A percentile compares a stretch with the other conserved stretches of the same genome.
Conservation (phyloP, 2,797 vertebrate genomes). For the Syngnathus rostellatus region DNA sequence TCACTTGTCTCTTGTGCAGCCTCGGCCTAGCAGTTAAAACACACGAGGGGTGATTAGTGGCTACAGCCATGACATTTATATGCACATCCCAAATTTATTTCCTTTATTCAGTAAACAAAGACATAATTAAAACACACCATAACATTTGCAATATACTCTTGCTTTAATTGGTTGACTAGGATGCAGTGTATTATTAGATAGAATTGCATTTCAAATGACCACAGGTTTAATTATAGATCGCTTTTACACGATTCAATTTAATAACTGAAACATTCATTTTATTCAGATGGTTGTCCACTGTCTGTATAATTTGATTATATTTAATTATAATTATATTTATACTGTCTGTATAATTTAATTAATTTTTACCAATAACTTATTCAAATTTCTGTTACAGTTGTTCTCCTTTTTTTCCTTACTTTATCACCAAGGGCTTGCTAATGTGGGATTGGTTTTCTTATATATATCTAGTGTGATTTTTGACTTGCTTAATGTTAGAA, state of each 20-base stretch:
- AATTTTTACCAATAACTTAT: not conserved
- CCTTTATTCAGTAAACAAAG: not conserved
- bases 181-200: conserved; percentile 13
- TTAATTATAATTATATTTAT: too few species aligned
- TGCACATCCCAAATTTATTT: not conserved
- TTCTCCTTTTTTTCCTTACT: too few species aligned
- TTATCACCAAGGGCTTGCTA: too few species aligned
- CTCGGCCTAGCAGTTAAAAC: not conserved
- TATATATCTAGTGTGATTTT: too few species aligned
- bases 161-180: not conserved
- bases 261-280: conserved; percentile 7
- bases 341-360: not conserved
- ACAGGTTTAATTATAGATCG: conserved; percentile 42
- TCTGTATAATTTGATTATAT: not conserved
- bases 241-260: conserved; percentile 24
- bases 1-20: not conserved
- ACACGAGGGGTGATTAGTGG: not conserved
- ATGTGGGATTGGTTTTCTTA: too few species aligned
- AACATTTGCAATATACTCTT: conserved; percentile 8
- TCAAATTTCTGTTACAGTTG: too few species aligned
- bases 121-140: not conserved
- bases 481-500: too few species aligned
- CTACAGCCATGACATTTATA: not conserved
- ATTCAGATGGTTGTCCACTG: not conserved
- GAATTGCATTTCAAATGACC: conserved; percentile 28